A percentile compares a stretch with the other conserved stretches of the same genome.
Conservation (phyloP, 1,140 invertebrate species). For the Ericerus pela region DNA sequence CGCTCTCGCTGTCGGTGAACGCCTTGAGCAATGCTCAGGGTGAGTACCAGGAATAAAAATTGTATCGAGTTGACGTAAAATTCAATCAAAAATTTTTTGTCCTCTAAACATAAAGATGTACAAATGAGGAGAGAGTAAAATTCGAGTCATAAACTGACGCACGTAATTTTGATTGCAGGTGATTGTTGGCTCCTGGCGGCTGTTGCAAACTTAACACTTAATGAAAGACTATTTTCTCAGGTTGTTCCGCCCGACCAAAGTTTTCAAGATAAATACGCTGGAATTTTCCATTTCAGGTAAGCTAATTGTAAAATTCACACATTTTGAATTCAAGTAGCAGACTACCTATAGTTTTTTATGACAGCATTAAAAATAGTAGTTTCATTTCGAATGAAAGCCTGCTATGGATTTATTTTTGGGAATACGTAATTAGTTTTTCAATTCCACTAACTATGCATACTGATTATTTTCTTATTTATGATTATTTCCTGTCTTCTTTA, state of each 20-base stretch:
- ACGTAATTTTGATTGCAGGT: slow-evolving; percentile 33
- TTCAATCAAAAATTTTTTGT: too few species aligned
- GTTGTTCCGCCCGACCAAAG: slow-evolving; percentile 90
- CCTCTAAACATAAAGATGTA: too few species aligned
- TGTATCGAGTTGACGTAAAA: too few species aligned
- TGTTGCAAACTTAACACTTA: slow-evolving; percentile 83
- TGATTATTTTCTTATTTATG: neutral
- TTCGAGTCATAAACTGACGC: neutral
- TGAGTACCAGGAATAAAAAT: too few species aligned
- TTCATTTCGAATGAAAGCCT: too few species aligned
- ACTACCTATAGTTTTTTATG: neutral
- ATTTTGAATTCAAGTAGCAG: neutral
- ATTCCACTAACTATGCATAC: neutral
- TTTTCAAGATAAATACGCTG: slow-evolving; percentile 82
- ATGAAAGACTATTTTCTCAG: slow-evolving; percentile 74
- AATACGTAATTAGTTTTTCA: too few species aligned
- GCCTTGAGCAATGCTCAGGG: too few species aligned
- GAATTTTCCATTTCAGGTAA: slow-evolving; percentile 83
- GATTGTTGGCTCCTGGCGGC: slow-evolving; percentile 97
- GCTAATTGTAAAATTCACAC: too few species aligned
- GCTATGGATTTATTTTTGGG: too few species aligned
- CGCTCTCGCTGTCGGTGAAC: too few species aligned
- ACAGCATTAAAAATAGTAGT: too few species aligned
- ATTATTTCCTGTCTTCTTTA: neutral
- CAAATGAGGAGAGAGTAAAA: too few species aligned